Evolutionary conservation across 2,888 invertebrate genomes (phyloP).

Genomic region (Chironomus riparius): DNA sequence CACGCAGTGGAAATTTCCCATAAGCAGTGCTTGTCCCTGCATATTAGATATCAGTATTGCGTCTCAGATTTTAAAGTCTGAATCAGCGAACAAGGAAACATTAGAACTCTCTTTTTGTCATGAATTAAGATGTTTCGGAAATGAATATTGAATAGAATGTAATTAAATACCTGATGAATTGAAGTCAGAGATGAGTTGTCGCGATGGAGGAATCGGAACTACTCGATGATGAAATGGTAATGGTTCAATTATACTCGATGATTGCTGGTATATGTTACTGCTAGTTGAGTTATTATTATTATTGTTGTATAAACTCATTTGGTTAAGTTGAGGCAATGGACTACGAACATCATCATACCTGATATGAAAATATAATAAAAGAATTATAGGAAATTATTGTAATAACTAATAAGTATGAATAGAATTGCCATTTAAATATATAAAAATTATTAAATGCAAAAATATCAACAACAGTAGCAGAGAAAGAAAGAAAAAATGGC

Average conservation of each 20-base stretch:
- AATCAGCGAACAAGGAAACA: no score
- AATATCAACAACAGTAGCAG: background rate
- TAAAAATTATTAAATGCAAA: background rate
- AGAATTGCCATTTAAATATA: background rate
- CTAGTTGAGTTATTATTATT: background rate
- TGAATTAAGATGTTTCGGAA: background rate
- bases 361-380: background rate
- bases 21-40: no score
- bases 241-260: slow-evolving; percentile 22
- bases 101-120: no score
- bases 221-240: slow-evolving; percentile 16
- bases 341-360: slow-evolving; percentile 20
- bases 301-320: slow-evolving; percentile 26
- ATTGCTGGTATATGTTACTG: background rate
- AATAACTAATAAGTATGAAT: no score
- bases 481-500: background rate
- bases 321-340: slow-evolving; percentile 14
- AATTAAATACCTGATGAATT: slow-evolving; percentile 7
- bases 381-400: no score
- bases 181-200: slow-evolving; percentile 3
- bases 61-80: no score
- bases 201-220: background rate
- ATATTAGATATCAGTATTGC: background rate
- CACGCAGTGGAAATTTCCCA: no score
- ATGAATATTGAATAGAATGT: background rate